Evolutionary conservation across 1,140 invertebrate genomes (phyloP), one percentile per base, ranked within the genome.

Genomic region (Myzus persicae): DNA sequence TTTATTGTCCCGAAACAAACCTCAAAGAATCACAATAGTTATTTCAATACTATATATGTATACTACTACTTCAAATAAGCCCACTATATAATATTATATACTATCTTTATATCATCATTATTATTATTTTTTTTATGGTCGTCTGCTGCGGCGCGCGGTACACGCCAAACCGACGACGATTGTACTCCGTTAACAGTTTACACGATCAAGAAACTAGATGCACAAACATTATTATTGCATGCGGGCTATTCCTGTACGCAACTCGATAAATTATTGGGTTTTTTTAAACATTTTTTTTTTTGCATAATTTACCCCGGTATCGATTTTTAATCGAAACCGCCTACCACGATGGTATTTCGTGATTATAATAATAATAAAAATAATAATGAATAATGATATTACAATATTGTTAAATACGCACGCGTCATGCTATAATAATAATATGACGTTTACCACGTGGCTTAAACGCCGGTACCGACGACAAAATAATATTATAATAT

Each of bases 1-100:
- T 93, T 93, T 85, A 93, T 93, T 93, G 91, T 93, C 81, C 81
- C 81, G 91, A 93, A 82, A 93, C 90, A 93, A 93, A 93, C 81
- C 91, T 85, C 51, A 5, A 14, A 93, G 81, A 93, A 51, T 84
- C 36, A 93, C 76, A 93, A 82, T 93, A 84, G 91, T 93, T 84
- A 54, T 84, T 85, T 84, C 91, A 84, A 93, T 54, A 51, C 59
- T 76, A 76, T 76, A 76, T 76, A 76, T 76, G 59, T 76, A 76
- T 76, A 76, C 91, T 92, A 44, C 90, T 91, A 48, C 91, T 93
- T 93, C 44, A 93, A 93, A 54, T 85, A 93, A 84, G 91, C 91
- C 54, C 59, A 76, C 90, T 48, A 88, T 44, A n/a, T 42, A 38
- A n/a, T 76, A 76, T 76, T n/a, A 76, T 76, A 76, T 24, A 46